A percentile compares a stretch with the other conserved stretches of the same genome.
These are phyloP conservation scores for Trichonephila inaurata DNA, from an alignment of 1,140 invertebrate genomes.

Conservation along the genomic window DNA sequence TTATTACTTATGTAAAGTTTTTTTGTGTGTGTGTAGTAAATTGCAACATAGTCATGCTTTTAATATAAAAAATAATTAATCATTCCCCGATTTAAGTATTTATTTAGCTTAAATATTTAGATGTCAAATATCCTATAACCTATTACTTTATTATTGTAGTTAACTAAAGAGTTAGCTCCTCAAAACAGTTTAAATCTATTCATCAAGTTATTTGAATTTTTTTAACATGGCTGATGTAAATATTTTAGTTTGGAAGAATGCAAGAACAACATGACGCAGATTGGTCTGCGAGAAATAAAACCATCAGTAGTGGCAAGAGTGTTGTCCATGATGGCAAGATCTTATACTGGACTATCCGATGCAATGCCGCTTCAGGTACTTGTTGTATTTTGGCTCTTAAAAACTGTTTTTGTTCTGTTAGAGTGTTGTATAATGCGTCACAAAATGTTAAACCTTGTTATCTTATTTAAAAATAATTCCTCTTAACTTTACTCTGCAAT, in stretches of 20 bases:
- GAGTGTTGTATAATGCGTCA: no score
- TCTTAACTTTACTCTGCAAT: no score
- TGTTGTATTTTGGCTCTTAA: background rate
- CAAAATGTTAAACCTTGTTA: no score
- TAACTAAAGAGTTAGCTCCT: background rate
- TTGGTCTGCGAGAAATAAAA: slow-evolving; percentile 87
- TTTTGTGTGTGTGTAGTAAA: no score
- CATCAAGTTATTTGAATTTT: background rate
- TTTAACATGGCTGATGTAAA: background rate
- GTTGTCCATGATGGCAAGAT: slow-evolving; percentile 92
- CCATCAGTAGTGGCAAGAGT: slow-evolving; percentile 91
- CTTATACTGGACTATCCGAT: slow-evolving; percentile 88
- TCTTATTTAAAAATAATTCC: no score
- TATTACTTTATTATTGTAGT: background rate
- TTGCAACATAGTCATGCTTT: no score
- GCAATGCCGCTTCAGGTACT: slow-evolving; percentile 78
- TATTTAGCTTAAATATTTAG: background rate
- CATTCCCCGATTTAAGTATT: background rate
- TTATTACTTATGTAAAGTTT: no score
- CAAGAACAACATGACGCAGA: slow-evolving; percentile 88
- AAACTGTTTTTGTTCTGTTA: no score
- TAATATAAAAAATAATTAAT: no score
- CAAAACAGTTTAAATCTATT: background rate
- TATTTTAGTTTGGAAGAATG: slow-evolving; percentile 90
- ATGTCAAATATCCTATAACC: background rate